Conservation (phyloP, 2,113 vertebrate species). For the Bujurquina vittata region DNA sequence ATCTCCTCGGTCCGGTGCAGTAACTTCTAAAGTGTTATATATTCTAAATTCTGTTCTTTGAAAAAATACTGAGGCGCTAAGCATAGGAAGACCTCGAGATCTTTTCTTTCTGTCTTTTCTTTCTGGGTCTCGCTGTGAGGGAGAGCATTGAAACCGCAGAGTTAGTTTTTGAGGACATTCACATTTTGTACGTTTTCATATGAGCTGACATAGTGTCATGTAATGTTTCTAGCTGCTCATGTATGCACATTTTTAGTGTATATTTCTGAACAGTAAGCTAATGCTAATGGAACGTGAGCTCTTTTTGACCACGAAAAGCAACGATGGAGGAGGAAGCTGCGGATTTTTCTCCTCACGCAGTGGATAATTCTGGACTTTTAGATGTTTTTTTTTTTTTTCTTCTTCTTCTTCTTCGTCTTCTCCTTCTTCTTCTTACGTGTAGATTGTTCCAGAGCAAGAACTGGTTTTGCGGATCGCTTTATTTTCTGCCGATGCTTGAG, state of each 20-base stretch:
- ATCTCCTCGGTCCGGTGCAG: constrained; percentile 89
- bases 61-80: constrained; percentile 84
- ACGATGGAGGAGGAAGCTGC: constrained; percentile 78
- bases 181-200: constrained; percentile 99
- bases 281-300: constrained; percentile 87
- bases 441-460: constrained; percentile 92
- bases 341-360: constrained; percentile 83
- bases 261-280: constrained; percentile 96
- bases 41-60: constrained; percentile 87
- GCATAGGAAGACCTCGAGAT: constrained; percentile 89
- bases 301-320: constrained; percentile 87
- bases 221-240: constrained; percentile 97
- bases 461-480: constrained; percentile 91
- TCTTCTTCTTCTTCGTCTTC: constrained; percentile 24
- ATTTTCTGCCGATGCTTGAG: constrained; percentile 95
- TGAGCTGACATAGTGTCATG: constrained; percentile 96
- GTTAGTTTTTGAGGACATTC: constrained; percentile 96
- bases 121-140: constrained; percentile 92
- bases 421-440: constrained; percentile 81
- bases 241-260: constrained; percentile 98
- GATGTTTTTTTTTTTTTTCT: constrained; percentile 82
- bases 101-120: constrained; percentile 72
- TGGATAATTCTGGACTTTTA: constrained; percentile 87
- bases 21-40: constrained; percentile 92
- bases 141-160: constrained; percentile 89